Base-by-base conservation (phyloP, 2,113 vertebrate species). In the Rhagologus leucostigma region DNA sequence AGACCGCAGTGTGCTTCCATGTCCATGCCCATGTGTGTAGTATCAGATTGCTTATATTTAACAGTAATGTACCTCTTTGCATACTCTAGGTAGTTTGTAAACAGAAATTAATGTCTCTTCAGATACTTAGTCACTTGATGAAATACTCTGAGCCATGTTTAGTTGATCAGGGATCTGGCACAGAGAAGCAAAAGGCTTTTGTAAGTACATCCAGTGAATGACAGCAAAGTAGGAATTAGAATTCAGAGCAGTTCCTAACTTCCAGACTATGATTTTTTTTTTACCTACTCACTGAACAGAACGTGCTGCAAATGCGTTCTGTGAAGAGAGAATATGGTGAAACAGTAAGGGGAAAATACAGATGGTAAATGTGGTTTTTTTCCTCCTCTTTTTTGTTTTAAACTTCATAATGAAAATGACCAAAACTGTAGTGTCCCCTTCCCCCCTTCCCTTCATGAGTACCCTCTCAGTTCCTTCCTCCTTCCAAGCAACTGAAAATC, bases 181-280 rank as follows among this genome's bases (percentile, higher is more conserved):
- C 23, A 87, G 53, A 83, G n/a, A 80, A 76, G 77, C 46, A 93
- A 89, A 87, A 84, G 46, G 62, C 65, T 91, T 83, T 87, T 84
- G 4, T 53, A 93, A 84, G 59, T n/a, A 75, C 29, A 65, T 30
- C 46, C 65, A 65, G 39, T 32, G 91, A 94, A 90, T 26, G 52
- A 73, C 64, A 84, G 57, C 75, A 69, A 83, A 90, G 71, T 4
- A 83, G 39, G 50, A 85, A 97, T 91, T 90, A 83, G 75, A 95
- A 96, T 85, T 94, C 84, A 89, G 18, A 91, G 82, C 70, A 88
- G 89, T 85, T 88, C 47, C 59, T 88, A 89, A 87, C 70, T 90
- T 93, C 26, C 62, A 91, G 81, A 69, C 75, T 76, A 47, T n/a
- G 33, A 62, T 73, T 71, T 80, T 79, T 74, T 62, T 90, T 89